Base-by-base conservation (phyloP, 2,888 invertebrate species). In the Tribolium freemani region DNA sequence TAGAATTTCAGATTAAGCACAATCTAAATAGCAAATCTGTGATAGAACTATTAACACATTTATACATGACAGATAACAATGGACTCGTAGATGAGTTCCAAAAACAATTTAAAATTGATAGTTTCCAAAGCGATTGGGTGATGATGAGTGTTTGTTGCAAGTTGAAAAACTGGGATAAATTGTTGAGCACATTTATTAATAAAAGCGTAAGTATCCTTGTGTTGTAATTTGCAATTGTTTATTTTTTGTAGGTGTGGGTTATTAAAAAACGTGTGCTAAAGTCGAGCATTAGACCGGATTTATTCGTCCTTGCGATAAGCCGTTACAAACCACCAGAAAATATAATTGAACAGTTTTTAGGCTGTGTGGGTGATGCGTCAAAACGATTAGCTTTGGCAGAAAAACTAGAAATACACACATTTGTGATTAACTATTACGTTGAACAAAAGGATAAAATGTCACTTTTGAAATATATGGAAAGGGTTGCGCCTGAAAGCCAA, bases 321-420 rank as follows among this genome's bases (percentile, higher is more conserved):
- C 81, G 81, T 74, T 84, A 86, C 71, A 77, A 82, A 20, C 82
- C 86, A 3, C 85, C 86, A 1, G 81, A 80, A 64, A 86, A 88
- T 72, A 85, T 90, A 21, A 80, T 90, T 20, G 84, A 85, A 75
- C 80, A 82, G 53, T 84, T 84, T 74, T 77, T 87, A 58, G 51
- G 68, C 5, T 83, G 80, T 58, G 77, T 86, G 53, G 76, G 81
- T 31, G 84, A 86, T 72, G 69, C 68, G 6, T 92, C 92, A 5
- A 90, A 89, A 67, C 86, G 91, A 63, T 78, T 93, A 57, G 84
- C 89, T 16, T 83, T 93, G 1, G 93, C 93, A 0, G 90, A 89
- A 71, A 90, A 89, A 75, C 88, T 91, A 70, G 89, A 91, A 84
- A 91, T 93, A 79, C 91, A 93, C 80, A 88, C 89, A 63, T 90